Conservation (phyloP, 92 coral and sea anemone genomes). For the Chrysogorgia sp. region DNA sequence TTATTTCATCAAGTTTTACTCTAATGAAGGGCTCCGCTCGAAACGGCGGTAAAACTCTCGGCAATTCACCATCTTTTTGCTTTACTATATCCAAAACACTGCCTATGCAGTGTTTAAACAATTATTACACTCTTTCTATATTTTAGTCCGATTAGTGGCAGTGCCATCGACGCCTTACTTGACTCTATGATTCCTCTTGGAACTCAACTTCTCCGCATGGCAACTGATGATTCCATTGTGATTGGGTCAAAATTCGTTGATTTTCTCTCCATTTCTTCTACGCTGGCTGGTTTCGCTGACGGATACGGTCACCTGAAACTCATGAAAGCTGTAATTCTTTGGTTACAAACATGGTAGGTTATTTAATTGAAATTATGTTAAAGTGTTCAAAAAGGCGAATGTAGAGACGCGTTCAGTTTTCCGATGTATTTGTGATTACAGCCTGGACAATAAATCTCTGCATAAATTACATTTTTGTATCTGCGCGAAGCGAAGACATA, state of each 20-base stretch:
- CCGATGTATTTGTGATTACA: too few species aligned
- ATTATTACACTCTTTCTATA: not conserved
- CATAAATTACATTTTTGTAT: too few species aligned
- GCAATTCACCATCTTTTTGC: too few species aligned
- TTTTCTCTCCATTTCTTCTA: slow-evolving; percentile 79
- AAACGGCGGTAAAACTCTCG: too few species aligned
- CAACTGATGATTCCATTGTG: slow-evolving; percentile 66
- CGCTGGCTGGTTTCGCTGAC: slow-evolving; percentile 86
- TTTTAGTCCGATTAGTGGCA: slow-evolving; percentile 68
- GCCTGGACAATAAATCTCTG: too few species aligned
- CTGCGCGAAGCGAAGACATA: too few species aligned
- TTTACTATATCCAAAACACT: too few species aligned
- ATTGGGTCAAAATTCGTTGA: slow-evolving; percentile 92
- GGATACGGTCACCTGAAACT: slow-evolving; percentile 89
- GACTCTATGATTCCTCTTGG: slow-evolving; percentile 87
- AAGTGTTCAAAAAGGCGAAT: not conserved
- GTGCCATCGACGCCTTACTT: slow-evolving; percentile 59
- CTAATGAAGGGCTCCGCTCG: too few species aligned
- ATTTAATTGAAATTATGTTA: not conserved
- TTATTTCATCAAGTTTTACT: too few species aligned
- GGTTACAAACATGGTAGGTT: slow-evolving; percentile 90
- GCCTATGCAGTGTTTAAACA: too few species aligned
- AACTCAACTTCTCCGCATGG: slow-evolving; percentile 68
- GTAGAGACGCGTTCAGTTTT: not conserved
- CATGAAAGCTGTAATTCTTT: slow-evolving; percentile 78